Evolutionary conservation across 53 echinoderm and acorn worm genomes (phyloP).

Genomic region (Stichopus horrens): DNA sequence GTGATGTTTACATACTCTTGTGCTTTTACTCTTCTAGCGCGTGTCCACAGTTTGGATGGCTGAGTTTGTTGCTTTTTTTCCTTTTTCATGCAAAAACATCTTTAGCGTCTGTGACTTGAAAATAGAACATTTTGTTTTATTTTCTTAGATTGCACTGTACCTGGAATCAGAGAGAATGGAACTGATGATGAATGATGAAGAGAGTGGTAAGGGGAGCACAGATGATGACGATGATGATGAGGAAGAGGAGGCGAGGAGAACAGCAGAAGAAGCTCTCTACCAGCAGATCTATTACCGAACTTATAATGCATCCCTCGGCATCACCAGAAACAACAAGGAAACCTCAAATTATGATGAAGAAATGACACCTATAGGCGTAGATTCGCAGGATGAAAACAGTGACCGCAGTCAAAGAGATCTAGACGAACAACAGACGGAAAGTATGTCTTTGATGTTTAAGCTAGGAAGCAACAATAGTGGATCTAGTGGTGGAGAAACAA

Average conservation of each 20-base stretch:
- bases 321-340: neutral
- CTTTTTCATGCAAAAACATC: too few species aligned
- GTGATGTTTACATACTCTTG: too few species aligned
- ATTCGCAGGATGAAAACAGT: too few species aligned
- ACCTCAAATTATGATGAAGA: neutral
- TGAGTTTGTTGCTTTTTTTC: too few species aligned
- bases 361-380: neutral
- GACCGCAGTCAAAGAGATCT: neutral
- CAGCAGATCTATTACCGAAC: constrained; percentile 23
- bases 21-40: too few species aligned
- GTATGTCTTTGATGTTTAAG: neutral
- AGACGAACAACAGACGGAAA: neutral
- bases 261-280: constrained; percentile 11
- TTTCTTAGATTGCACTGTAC: neutral
- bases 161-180: neutral
- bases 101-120: too few species aligned
- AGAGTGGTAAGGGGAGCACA: neutral
- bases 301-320: neutral
- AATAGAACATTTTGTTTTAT: too few species aligned
- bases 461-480: neutral
- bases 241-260: constrained; percentile 7
- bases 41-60: too few species aligned
- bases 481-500: too few species aligned
- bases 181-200: neutral
- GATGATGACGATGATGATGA: constrained; percentile 9